phyloP scores from a whole-genome alignment of 2,113 vertebrate species.

The Aviceda subcristata region DNA sequence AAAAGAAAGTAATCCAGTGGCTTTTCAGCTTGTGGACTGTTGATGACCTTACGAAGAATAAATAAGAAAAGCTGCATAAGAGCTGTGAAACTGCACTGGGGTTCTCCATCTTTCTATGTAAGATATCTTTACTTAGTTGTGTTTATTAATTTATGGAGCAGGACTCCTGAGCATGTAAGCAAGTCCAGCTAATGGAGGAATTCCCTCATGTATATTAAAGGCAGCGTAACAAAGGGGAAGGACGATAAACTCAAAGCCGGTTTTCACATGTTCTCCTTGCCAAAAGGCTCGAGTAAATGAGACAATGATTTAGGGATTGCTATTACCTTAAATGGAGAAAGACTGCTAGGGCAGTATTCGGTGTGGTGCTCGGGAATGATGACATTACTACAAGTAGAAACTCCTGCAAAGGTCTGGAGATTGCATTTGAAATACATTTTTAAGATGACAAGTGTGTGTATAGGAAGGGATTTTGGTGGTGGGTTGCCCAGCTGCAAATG shows the following conservation, averaged over 20 bases:
- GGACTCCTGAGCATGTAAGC: neutral
- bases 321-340: neutral
- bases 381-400: neutral
- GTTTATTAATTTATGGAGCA: neutral
- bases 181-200: neutral
- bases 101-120: neutral
- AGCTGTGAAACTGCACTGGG: neutral
- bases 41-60: neutral
- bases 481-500: neutral
- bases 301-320: neutral
- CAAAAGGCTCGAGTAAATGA: neutral
- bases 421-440: neutral
- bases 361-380: too few relatives aligned
- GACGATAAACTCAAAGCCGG: neutral
- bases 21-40: neutral
- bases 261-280: neutral
- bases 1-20: neutral
- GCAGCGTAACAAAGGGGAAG: neutral
- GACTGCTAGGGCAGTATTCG: neutral
- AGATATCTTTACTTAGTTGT: neutral
- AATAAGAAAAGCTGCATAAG: neutral
- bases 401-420: neutral
- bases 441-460: neutral
- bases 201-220: neutral
- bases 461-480: neutral